Evolutionary conservation across 2,113 vertebrate species (phyloP).

Genomic region (Camelus dromedarius): DNA sequence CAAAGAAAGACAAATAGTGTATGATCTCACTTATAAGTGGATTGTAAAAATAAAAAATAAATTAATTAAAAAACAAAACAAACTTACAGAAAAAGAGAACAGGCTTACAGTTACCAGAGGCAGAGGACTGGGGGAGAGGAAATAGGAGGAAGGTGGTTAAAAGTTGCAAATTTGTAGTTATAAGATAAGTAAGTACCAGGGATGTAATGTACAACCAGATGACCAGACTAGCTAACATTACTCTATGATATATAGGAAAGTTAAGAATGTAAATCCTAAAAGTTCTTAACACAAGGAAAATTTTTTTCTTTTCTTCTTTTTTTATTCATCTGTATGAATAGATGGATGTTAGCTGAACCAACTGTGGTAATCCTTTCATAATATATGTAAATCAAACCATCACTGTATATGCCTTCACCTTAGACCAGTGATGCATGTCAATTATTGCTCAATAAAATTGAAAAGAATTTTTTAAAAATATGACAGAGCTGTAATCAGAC

Average conservation of each 20-base stretch:
- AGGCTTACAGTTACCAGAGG: neutral
- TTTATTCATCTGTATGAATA: neutral
- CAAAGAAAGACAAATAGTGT: neutral
- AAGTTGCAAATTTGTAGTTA: too few species aligned
- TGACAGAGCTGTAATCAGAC: neutral
- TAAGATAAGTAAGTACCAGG: neutral
- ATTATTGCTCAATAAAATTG: neutral
- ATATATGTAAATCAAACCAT: neutral
- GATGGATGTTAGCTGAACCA: neutral
- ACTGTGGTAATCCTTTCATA: neutral
- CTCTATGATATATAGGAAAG: neutral
- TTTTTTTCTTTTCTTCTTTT: neutral
- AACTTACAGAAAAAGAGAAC: neutral
- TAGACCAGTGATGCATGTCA: neutral
- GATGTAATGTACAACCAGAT: neutral
- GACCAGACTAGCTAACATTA: neutral
- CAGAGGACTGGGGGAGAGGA: neutral
- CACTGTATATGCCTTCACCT: neutral
- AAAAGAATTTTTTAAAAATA: neutral
- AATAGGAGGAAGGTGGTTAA: neutral
- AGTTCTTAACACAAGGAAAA: neutral
- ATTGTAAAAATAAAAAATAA: neutral
- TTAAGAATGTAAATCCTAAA: neutral
- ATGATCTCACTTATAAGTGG: neutral
- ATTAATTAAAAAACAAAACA: too few species aligned